Conservation (phyloP, 2,888 invertebrate species). For the Noctua comes region DNA sequence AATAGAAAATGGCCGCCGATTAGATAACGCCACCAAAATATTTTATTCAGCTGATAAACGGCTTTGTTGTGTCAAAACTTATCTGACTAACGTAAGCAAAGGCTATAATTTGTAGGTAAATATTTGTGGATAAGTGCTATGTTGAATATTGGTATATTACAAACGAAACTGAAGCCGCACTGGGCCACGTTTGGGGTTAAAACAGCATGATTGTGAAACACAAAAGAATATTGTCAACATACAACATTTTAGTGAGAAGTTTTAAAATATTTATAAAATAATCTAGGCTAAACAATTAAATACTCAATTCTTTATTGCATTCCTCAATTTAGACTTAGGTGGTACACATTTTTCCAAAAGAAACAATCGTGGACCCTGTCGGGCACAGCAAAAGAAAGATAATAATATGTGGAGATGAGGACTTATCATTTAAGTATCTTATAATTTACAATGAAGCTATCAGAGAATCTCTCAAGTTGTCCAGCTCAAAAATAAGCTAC, state of each 20-base stretch:
- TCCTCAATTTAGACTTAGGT: no score
- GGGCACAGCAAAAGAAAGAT: no score
- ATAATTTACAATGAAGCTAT: background rate
- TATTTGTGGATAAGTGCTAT: constrained; percentile 26
- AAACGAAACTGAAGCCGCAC: constrained; percentile 2
- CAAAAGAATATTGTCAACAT: background rate
- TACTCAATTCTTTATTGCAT: no score
- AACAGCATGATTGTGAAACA: background rate
- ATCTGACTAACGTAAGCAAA: constrained; percentile 45
- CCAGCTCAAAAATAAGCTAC: constrained; percentile 1
- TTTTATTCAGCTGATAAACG: constrained; percentile 58
- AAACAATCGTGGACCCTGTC: no score
- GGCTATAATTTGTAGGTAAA: constrained; percentile 39
- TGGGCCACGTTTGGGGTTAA: background rate
- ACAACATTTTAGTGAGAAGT: background rate
- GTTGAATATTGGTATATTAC: constrained; percentile 20
- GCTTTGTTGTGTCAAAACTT: constrained; percentile 57
- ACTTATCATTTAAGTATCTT: no score
- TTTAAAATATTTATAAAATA: background rate
- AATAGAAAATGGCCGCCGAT: constrained; percentile 48
- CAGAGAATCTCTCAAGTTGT: constrained; percentile 15
- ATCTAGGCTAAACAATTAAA: background rate
- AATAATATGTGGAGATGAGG: no score
- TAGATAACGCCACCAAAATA: constrained; percentile 52
- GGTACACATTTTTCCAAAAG: no score